Evolutionary conservation across 2,797 vertebrate genomes (phyloP).

Genomic region (Sebastes diploproa): DNA sequence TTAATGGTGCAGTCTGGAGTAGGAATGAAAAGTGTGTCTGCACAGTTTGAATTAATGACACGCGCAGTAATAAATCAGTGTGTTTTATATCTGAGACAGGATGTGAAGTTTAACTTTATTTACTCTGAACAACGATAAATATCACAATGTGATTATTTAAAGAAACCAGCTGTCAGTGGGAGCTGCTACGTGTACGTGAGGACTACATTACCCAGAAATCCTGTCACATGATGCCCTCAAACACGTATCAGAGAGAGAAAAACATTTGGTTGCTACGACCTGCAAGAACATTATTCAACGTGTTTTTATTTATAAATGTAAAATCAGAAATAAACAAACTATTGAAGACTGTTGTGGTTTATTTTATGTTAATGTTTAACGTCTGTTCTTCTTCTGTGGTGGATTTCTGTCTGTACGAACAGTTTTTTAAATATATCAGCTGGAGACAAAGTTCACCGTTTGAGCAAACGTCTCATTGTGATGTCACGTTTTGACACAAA

Average conservation of each 20-base stretch:
- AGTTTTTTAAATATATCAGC: neutral
- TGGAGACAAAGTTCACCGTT: neutral
- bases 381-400: neutral
- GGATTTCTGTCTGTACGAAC: neutral
- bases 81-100: neutral
- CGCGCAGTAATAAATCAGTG: neutral
- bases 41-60: neutral
- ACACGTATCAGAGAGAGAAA: neutral
- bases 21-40: neutral
- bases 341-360: neutral
- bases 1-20: too few species aligned
- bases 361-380: neutral
- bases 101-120: constrained; percentile 6
- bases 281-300: neutral
- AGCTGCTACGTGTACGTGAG: neutral
- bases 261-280: neutral
- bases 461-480: too few species aligned
- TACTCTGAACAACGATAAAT: neutral
- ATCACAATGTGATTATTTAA: constrained; percentile 7
- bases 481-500: too few species aligned
- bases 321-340: neutral
- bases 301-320: neutral
- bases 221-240: neutral
- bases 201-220: constrained; percentile 13
- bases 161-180: neutral